Conservation (phyloP, 2,888 invertebrate species). For the Pyrrhosoma nymphula region DNA sequence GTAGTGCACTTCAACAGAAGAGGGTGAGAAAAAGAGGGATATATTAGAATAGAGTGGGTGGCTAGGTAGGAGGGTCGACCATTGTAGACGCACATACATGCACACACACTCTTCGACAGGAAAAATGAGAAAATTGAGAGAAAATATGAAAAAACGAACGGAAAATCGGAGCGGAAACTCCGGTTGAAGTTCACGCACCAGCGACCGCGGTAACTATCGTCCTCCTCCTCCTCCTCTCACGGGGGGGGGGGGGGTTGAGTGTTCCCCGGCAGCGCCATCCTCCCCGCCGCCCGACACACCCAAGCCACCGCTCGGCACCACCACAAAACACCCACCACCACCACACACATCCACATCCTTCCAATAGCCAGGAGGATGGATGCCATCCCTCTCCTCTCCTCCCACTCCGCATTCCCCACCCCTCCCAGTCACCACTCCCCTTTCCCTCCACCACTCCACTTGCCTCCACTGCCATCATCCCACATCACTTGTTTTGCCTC, state of each 20-base stretch:
- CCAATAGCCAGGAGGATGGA: neutral
- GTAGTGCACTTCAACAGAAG: neutral
- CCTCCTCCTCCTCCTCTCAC: neutral
- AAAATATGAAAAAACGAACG: constrained; percentile 50
- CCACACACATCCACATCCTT: neutral
- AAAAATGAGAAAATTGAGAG: constrained; percentile 60
- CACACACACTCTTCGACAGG: constrained; percentile 33
- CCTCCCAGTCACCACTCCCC: too few relatives aligned
- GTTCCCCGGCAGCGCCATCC: constrained; percentile 11
- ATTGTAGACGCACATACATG: neutral
- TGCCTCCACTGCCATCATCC: too few relatives aligned
- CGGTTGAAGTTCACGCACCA: constrained; percentile 64
- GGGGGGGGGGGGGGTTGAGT: neutral
- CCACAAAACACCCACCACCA: constrained; percentile 19
- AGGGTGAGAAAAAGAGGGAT: neutral
- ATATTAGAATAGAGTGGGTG: neutral
- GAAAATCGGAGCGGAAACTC: constrained; percentile 66
- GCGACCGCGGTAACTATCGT: constrained; percentile 56
- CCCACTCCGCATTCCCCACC: neutral
- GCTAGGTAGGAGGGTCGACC: neutral
- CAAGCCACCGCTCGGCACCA: constrained; percentile 40
- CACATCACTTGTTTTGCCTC: too few relatives aligned
- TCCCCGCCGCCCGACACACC: constrained; percentile 41
- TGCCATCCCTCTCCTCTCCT: neutral
- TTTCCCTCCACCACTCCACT: too few relatives aligned